phyloP scores from a whole-genome alignment of 2,888 invertebrate species.

The Eulithis testata region DNA sequence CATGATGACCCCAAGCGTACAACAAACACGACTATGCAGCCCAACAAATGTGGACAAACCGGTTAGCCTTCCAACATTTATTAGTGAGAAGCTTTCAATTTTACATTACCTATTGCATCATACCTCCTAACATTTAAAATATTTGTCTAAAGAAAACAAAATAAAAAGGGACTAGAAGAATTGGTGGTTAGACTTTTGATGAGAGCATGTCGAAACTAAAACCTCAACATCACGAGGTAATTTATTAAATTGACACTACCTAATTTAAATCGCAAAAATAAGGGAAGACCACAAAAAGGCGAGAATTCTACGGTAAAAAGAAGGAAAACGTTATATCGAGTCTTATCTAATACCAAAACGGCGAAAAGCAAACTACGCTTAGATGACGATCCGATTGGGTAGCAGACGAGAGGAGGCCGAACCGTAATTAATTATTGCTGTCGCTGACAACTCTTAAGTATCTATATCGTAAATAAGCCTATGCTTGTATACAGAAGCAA shows the following conservation, averaged over 20 bases:
- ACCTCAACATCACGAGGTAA: background rate
- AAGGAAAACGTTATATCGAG: conserved; percentile 11
- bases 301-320: background rate
- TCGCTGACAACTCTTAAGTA: conserved; percentile 74
- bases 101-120: conserved; percentile 29
- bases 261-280: background rate
- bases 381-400: conserved; percentile 72
- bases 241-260: background rate
- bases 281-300: background rate
- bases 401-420: conserved; percentile 56
- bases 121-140: conserved; percentile 13
- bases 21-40: conserved; percentile 36
- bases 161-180: conserved; percentile 4
- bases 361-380: conserved; percentile 64
- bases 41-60: conserved; percentile 41
- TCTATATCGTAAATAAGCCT: conserved; percentile 66
- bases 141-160: conserved; percentile 2
- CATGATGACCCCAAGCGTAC: conserved; percentile 37
- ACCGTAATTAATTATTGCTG: conserved; percentile 80
- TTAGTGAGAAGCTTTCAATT: conserved; percentile 34
- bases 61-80: conserved; percentile 41
- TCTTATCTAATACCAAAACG: conserved; percentile 66
- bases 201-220: conserved; percentile 1
- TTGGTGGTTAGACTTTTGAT: background rate
- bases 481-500: conserved; percentile 34